phyloP scores from a whole-genome alignment of 2,113 vertebrate genomes.

The Climacteris rufus region DNA sequence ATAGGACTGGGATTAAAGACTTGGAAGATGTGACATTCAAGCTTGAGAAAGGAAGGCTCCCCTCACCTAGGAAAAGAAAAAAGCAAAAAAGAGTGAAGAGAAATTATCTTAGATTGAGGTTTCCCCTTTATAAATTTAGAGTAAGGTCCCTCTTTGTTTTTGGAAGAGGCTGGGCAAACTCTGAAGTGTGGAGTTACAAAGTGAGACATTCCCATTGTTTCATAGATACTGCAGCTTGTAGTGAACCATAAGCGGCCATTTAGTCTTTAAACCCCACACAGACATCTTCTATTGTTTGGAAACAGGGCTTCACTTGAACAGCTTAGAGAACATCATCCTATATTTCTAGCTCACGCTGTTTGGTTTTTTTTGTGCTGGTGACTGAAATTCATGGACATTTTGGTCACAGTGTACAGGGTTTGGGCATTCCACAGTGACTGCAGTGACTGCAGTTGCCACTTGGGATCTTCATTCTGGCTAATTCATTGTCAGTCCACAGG shows the following conservation, averaged over 20 bases:
- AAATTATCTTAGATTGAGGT: not conserved
- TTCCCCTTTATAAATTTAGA: not conserved
- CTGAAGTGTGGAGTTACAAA: not conserved
- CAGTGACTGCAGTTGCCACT: not conserved
- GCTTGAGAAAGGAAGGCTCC: not conserved
- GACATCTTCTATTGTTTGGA: not conserved
- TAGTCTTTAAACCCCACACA: not conserved
- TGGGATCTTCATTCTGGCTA: not conserved
- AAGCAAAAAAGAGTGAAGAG: not conserved
- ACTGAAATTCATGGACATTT: not conserved
- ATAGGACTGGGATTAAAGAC: not conserved
- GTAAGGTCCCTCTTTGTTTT: not conserved
- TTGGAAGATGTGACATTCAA: not conserved
- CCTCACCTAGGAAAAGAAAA: rapidly evolving
- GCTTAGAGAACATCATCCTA: not conserved
- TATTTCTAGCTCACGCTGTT: not conserved
- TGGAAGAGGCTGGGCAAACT: not conserved
- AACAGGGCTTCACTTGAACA: not conserved
- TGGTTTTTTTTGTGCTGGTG: not conserved
- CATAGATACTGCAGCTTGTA: not conserved
- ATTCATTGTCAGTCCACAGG: not conserved
- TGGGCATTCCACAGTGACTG: not conserved
- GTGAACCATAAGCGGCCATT: not conserved
- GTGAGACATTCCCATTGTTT: not conserved
- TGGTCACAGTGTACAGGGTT: not conserved